Conservation (phyloP, 2,113 vertebrate species). For the Artemisiospiza belli region DNA sequence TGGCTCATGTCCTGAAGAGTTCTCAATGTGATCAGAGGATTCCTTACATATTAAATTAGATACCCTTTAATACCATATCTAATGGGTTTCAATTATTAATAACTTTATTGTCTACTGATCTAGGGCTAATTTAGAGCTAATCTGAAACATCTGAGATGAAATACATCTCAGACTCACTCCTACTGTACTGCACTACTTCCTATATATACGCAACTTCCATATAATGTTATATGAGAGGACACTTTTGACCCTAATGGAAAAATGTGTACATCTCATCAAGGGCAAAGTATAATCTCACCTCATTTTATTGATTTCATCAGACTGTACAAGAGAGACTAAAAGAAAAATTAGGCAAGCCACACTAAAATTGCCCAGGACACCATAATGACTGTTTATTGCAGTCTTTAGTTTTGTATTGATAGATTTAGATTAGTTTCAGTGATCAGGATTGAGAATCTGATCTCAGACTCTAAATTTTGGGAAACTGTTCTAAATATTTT, state of each 20-base stretch:
- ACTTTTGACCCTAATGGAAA: background rate
- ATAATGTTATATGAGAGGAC: background rate
- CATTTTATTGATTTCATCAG: background rate
- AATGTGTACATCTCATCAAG: background rate
- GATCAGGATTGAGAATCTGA: background rate
- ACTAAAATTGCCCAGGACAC: background rate
- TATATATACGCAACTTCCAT: background rate
- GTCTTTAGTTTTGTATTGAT: background rate
- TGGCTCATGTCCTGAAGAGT: background rate
- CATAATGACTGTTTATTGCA: background rate
- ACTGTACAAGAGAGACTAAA: background rate
- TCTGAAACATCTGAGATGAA: background rate
- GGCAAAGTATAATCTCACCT: background rate
- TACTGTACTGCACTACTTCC: background rate
- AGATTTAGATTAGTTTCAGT: background rate
- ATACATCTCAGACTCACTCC: background rate
- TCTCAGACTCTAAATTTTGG: background rate
- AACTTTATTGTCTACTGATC: background rate
- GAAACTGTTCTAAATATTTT: background rate
- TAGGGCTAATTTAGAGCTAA: background rate
- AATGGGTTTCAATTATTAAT: background rate
- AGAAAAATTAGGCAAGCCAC: background rate
- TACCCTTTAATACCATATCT: background rate
- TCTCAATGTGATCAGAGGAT: background rate
- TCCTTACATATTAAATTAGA: background rate